These are phyloP conservation scores for Microtus oregoni DNA, from an alignment of 2,113 vertebrate species.

Conservation along the genomic window DNA sequence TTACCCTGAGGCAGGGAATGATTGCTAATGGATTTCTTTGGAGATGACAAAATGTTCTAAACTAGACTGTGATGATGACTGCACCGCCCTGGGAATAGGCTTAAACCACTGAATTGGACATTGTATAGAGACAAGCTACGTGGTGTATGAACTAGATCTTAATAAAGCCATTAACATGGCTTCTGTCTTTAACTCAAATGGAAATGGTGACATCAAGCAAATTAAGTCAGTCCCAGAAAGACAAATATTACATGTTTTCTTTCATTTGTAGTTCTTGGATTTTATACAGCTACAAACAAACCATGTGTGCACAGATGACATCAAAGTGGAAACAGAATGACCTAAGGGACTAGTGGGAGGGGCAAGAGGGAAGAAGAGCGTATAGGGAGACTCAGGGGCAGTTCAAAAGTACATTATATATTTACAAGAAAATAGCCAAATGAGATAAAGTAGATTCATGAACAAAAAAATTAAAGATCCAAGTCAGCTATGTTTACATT, in stretches of 20 bases:
- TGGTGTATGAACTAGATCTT: background rate
- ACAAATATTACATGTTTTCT: background rate
- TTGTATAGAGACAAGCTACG: background rate
- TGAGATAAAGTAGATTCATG: background rate
- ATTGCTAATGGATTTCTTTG: background rate
- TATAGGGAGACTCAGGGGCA: accelerated
- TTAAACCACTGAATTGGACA: background rate
- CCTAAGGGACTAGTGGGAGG: background rate
- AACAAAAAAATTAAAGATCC: background rate
- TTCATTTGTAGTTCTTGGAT: background rate
- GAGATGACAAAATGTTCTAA: background rate
- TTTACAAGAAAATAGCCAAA: too few relatives aligned
- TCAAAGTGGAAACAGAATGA: background rate
- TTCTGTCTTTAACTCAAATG: background rate
- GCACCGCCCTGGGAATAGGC: background rate
- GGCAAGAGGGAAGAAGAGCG: background rate
- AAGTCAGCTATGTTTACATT: background rate
- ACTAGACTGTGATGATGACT: background rate
- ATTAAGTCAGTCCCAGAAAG: background rate
- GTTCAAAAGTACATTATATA: background rate
- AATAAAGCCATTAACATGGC: background rate
- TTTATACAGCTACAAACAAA: background rate
- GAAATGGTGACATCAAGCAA: background rate
- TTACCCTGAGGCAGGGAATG: background rate
- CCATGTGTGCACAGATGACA: background rate